Evolutionary conservation across 1,140 invertebrate species (phyloP), one percentile per base, ranked within the genome.

Genomic region (Sinonovacula constricta): DNA sequence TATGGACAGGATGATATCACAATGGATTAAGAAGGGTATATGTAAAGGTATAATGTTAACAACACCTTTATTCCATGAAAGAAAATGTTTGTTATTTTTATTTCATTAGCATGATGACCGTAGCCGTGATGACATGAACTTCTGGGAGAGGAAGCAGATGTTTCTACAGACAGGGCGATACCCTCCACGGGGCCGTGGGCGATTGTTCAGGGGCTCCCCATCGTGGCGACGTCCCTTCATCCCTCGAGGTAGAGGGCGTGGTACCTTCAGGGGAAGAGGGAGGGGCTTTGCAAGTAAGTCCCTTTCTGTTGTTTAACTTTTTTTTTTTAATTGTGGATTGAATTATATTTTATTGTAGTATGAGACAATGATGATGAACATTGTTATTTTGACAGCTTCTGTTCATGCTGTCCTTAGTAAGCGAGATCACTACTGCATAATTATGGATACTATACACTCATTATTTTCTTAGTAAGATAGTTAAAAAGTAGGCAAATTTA

Each of bases 111-210:
- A 76, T 67, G 72, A 76, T 54, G 67, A 39, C 54, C 22, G 72
- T 22, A 57, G 51, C 12, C 60, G 72, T n/a, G 72, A 76, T 31
- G 72, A 76, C 54, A 76, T 76, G 72, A 67, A 28, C 33, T 76
- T 56, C 33, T 66, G 62, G 62, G 72, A 76, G 22, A 53, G 72
- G 26, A 76, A 75, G 62, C 71, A 75, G 62, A 65, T 66, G 60
- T 75, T 53, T 28, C 3, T 65, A 33, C 34, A 66, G 71, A 75
- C 71, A 2, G 71, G 72, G 18, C 49, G 49, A 10, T 76, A 57
- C 51, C 62, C 62, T 7, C 0, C 22, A n/a, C n/a, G 53, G 2
- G 60, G 72, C n/a, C 3, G 28, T 5, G n/a, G 7, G 1, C 3
- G 39, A 1, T 30, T 45, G 2, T 4, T 39, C 1, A 36, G 60